Evolutionary conservation across 2,113 vertebrate species (phyloP).

Genomic region (Periophthalmus modestus): DNA sequence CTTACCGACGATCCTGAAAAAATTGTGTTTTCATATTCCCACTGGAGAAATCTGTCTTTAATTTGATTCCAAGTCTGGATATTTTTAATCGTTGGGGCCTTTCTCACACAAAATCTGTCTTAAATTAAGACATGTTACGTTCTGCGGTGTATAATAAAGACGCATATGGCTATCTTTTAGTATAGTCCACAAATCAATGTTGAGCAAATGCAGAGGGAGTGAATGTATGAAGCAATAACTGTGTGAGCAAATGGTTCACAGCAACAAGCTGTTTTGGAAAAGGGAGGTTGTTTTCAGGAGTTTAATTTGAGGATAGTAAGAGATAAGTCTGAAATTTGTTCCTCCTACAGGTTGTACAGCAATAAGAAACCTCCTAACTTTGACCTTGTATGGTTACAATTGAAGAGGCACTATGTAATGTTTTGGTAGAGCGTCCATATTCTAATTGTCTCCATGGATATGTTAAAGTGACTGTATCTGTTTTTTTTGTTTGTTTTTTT

Average conservation of each 20-base stretch:
- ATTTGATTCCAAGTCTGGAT: background rate
- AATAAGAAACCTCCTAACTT: background rate
- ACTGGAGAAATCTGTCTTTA: background rate
- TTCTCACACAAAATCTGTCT: conserved; percentile 1
- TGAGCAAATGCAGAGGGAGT: conserved; percentile 3
- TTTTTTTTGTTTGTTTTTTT: no score
- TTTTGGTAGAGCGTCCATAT: no score
- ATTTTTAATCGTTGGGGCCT: background rate
- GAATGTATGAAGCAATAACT: background rate
- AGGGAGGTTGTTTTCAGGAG: conserved; percentile 9
- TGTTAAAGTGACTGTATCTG: background rate
- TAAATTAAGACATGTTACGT: background rate
- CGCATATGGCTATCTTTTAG: background rate
- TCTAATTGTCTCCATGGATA: background rate
- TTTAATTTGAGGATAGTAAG: background rate
- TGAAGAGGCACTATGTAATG: background rate
- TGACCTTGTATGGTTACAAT: background rate
- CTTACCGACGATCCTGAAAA: background rate
- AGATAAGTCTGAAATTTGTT: background rate
- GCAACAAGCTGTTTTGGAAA: conserved; percentile 1
- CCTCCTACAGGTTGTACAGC: background rate
- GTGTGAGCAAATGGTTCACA: background rate
- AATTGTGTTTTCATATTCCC: background rate
- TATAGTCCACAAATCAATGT: conserved; percentile 2
- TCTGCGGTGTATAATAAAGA: background rate